Evolutionary conservation across 2,888 invertebrate species (phyloP).

Genomic region (Apodemia mormo): DNA sequence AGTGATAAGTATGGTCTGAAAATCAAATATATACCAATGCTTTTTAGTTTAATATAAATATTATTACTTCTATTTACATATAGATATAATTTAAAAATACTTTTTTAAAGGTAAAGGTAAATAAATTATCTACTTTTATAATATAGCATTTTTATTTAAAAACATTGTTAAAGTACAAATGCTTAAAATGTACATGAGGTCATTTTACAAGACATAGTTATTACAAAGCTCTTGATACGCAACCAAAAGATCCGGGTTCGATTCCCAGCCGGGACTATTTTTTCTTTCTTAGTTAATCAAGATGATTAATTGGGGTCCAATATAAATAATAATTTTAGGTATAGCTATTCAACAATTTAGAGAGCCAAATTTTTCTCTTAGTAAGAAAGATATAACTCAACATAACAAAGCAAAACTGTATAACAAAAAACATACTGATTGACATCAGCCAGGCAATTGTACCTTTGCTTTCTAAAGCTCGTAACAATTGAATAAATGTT

Average conservation of each 20-base stretch:
- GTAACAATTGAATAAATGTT: too few species aligned
- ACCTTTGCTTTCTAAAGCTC: too few species aligned
- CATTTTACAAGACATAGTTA: too few species aligned
- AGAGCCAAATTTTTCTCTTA: too few species aligned
- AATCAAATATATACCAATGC: conserved; percentile 10
- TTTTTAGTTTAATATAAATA: conserved; percentile 1
- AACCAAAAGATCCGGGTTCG: not conserved
- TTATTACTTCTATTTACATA: conserved; percentile 14
- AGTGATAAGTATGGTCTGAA: not conserved
- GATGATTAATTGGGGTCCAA: not conserved
- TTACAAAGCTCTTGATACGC: too few species aligned
- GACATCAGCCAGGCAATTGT: too few species aligned
- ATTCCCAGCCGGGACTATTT: too few species aligned
- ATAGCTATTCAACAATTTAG: too few species aligned
- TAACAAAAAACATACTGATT: too few species aligned
- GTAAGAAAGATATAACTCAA: too few species aligned
- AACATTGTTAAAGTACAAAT: conserved; percentile 11
- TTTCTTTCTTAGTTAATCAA: not conserved
- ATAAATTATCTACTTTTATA: conserved; percentile 8
- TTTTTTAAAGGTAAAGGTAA: conserved; percentile 14
- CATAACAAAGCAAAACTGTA: too few species aligned
- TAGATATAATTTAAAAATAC: conserved; percentile 4
- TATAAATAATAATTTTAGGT: conserved; percentile 6
- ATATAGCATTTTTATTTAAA: conserved; percentile 5
- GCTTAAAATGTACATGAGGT: not conserved